A percentile compares a stretch with the other conserved stretches of the same genome.
These are phyloP conservation scores for Sebastes diploproa DNA, from an alignment of 2,797 vertebrate genomes.

Conservation along the genomic window DNA sequence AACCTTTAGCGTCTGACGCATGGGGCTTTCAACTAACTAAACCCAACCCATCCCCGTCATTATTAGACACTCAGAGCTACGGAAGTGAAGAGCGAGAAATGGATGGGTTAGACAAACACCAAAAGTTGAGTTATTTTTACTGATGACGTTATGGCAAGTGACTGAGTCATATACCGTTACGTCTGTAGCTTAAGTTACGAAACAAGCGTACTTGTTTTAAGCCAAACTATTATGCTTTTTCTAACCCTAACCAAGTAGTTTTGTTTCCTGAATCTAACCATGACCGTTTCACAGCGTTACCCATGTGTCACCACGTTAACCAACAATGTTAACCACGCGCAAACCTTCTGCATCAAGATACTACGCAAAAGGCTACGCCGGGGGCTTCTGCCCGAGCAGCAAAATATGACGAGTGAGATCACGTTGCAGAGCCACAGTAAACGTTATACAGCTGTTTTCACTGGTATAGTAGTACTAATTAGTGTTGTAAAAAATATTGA, in stretches of 20 bases:
- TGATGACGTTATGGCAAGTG: neutral
- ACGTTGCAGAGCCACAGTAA: neutral
- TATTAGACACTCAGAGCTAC: no score
- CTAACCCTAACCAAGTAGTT: neutral
- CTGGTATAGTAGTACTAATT: neutral
- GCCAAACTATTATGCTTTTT: neutral
- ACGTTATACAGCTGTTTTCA: neutral
- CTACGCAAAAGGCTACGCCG: neutral
- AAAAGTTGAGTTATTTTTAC: neutral
- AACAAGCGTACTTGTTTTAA: neutral
- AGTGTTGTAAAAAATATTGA: no score
- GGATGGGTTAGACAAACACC: neutral
- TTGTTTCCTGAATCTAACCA: neutral
- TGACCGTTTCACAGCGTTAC: neutral
- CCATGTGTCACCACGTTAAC: neutral
- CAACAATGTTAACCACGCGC: neutral
- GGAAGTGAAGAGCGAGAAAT: neutral
- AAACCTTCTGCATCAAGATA: neutral
- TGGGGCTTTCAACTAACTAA: neutral
- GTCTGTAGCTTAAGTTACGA: neutral
- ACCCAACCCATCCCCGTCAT: neutral
- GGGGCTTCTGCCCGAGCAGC: neutral
- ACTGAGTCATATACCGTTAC: neutral
- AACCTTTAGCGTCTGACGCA: neutral
- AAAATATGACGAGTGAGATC: neutral